Percentiles rank a stretch among this genome's conserved stretches.
These are phyloP conservation scores for Alauda arvensis DNA, from an alignment of 2,797 vertebrate species.

Conservation along the genomic window DNA sequence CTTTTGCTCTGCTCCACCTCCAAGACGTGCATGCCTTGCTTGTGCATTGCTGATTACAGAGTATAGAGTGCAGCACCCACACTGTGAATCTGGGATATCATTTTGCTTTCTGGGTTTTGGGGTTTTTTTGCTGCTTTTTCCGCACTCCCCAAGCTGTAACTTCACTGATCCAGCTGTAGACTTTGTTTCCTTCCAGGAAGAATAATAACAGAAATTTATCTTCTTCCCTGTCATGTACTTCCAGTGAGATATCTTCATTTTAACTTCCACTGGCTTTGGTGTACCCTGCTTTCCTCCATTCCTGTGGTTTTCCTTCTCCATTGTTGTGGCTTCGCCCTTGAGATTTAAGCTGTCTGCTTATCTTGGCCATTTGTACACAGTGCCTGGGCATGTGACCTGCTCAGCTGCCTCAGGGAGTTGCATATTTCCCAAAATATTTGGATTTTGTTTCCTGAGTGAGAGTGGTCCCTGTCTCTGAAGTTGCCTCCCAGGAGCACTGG, in stretches of 20 bases:
- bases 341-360: slow-evolving; percentile 36
- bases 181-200: neutral
- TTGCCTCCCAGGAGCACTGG: neutral
- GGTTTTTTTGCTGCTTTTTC: neutral
- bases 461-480: neutral
- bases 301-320: neutral
- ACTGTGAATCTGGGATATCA: neutral
- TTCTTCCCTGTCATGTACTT: neutral
- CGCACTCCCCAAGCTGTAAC: neutral
- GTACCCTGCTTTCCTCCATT: neutral
- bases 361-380: neutral
- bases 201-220: neutral
- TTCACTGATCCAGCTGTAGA: accelerated
- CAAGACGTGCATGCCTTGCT: neutral
- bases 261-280: neutral
- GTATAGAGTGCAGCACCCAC: neutral
- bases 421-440: slow-evolving; percentile 25
- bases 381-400: neutral
- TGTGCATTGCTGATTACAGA: neutral
- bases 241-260: neutral
- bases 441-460: neutral
- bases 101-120: neutral
- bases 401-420: neutral
- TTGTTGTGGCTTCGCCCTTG: slow-evolving; percentile 10
- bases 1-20: neutral